Conservation (phyloP, 2,113 vertebrate species). For the Micronycteris hirsuta region DNA sequence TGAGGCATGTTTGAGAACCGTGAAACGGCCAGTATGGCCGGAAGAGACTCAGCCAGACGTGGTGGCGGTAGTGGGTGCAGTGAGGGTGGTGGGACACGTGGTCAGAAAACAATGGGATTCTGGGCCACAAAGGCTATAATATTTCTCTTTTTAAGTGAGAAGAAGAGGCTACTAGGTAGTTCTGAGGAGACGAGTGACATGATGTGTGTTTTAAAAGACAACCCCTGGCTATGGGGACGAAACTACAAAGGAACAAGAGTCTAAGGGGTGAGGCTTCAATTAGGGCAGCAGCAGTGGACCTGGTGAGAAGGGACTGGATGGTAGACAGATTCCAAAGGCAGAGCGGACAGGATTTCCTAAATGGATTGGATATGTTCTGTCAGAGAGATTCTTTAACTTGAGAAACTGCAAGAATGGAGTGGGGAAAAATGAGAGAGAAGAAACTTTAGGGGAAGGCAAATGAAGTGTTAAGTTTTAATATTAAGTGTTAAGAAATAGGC, state of each 20-base stretch:
- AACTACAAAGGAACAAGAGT: not conserved
- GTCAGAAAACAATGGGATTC: not conserved
- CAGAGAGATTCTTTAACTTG: not conserved
- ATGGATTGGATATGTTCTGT: not conserved
- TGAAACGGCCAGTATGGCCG: not conserved
- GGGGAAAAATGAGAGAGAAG: not conserved
- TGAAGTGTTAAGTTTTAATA: not conserved
- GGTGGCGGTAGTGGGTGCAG: not conserved
- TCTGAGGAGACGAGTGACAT: not conserved
- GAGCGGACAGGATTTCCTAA: not conserved
- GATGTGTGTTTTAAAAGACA: not conserved
- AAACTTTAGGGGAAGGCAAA: constrained; percentile 6
- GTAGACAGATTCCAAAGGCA: not conserved
- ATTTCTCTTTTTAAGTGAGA: not conserved
- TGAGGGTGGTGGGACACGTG: not conserved
- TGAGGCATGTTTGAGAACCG: not conserved
- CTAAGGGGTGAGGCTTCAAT: not conserved
- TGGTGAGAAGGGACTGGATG: not conserved
- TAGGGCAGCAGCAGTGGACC: not conserved
- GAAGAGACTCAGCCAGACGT: not conserved
- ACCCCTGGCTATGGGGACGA: not conserved
- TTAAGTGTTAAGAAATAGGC: not conserved
- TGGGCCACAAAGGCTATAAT: not conserved
- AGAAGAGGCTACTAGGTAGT: not conserved
- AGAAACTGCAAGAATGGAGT: constrained; percentile 3